These are phyloP conservation scores for Pionites leucogaster DNA, from an alignment of 2,113 vertebrate species.

Conservation along the genomic window DNA sequence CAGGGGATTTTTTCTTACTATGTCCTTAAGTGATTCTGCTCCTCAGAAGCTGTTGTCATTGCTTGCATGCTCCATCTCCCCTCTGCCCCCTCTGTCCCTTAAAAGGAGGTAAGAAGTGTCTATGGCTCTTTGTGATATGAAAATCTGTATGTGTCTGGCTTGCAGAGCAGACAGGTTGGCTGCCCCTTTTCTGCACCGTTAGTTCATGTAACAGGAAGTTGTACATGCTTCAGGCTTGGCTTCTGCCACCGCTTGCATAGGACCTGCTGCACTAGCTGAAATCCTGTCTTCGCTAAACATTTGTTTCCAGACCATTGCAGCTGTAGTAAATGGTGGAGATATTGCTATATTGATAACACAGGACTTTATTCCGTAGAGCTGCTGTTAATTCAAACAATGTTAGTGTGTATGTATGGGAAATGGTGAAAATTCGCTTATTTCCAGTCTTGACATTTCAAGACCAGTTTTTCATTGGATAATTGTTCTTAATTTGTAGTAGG, in stretches of 20 bases:
- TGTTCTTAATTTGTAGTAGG: not conserved
- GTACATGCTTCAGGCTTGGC: rapidly evolving
- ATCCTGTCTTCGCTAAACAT: not conserved
- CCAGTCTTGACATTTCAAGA: constrained; percentile 35
- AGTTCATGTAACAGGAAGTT: rapidly evolving
- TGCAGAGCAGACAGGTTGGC: not conserved
- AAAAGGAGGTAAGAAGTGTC: not conserved
- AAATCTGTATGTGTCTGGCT: not conserved
- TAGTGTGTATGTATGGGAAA: not conserved
- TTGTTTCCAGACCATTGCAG: constrained; percentile 56
- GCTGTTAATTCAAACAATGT: constrained; percentile 42
- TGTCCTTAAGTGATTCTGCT: not conserved
- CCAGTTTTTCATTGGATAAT: constrained; percentile 20
- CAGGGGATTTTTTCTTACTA: not conserved
- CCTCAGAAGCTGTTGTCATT: not conserved
- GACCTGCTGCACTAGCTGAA: constrained; percentile 6
- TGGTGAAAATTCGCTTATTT: constrained; percentile 15
- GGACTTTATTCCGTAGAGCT: constrained; percentile 62
- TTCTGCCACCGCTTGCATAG: not conserved
- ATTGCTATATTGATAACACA: constrained; percentile 56
- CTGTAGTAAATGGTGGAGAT: constrained; percentile 44
- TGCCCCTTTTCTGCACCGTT: not conserved
- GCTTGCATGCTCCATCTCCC: not conserved
- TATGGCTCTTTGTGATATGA: rapidly evolving
- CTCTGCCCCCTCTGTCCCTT: not conserved